Base-by-base conservation (phyloP, 1,140 invertebrate genomes). In the Eufriesea mexicana region DNA sequence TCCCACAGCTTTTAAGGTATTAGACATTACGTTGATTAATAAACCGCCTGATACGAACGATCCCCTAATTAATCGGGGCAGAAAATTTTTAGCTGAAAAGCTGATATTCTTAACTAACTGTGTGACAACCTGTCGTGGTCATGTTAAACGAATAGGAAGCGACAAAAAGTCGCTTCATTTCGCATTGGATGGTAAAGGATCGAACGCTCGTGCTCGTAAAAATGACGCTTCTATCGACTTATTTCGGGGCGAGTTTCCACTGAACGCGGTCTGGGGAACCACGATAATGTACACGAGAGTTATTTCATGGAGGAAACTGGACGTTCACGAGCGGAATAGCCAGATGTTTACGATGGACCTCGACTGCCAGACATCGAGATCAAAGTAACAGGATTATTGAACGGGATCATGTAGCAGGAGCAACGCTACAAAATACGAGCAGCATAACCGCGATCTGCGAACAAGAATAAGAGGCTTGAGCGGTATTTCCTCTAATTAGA, bases 361-460 rank as follows among this genome's bases (percentile, higher is more conserved):
- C 35, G 35, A 35, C 35, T 35, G 35, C 35, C 18, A 49, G 77
- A n/a, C 25, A 61, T 66, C 61, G 28, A 74, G 79, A 81, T 81
- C 79, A 81, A 81, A 81, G 79, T 74, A 74, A 64, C 61, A 7
- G 35, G 70, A 74, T 74, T 74, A 66, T 66, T 47, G 79, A n/a
- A 8, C 35, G 9, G 18, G 49, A 12, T 74, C 64, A 66, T 45
- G 59, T n/a, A 57, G 70, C 20, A 47, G 14, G 49, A 23, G 35
- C 14, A 14, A 8, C 6, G 18, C 1, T 23, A 10, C 25, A 25
- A 54, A 64, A 73, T 59, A 16, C 2, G 57, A 12, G 4, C 47
- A n/a, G 20, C 61, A 35, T 42, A 42, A 0, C 20, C 28, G 2
- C 6, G 23, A 6, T 20, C 20, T 14, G 7, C 42, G 6, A 45